A percentile compares a stretch with the other conserved stretches of the same genome.
Conservation (phyloP, 2,797 vertebrate genomes). For the Myoxocephalus aenaeus region DNA sequence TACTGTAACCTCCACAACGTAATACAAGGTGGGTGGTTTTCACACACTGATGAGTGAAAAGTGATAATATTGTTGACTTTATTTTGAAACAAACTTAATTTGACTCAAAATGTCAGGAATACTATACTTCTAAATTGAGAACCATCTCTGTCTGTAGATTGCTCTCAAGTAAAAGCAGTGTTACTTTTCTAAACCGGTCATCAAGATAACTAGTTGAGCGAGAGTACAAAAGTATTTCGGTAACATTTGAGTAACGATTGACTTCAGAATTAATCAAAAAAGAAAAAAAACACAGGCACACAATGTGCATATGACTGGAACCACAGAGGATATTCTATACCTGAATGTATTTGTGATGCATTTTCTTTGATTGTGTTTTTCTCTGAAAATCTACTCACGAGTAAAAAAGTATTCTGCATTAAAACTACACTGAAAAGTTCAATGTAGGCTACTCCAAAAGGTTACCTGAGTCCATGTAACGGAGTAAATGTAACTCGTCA, state of each 20-base stretch:
- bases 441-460: neutral
- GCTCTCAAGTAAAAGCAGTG: neutral
- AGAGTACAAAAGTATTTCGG: neutral
- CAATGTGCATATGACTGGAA: too few relatives aligned
- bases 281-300: too few relatives aligned
- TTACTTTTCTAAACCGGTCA: neutral
- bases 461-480: neutral
- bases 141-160: neutral
- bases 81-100: neutral
- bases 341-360: too few relatives aligned
- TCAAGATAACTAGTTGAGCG: neutral
- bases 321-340: too few relatives aligned
- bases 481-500: neutral
- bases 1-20: slow-evolving; percentile 79
- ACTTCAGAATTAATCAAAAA: neutral
- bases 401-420: neutral
- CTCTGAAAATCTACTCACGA: neutral
- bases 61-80: neutral
- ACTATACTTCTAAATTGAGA: neutral
- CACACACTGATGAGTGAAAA: neutral
- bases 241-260: neutral
- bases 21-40: slow-evolving; percentile 51
- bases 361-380: neutral
- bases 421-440: neutral
- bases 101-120: neutral